Conservation (phyloP, 2,113 vertebrate genomes). For the Speoplatyrhinus poulsoni region DNA sequence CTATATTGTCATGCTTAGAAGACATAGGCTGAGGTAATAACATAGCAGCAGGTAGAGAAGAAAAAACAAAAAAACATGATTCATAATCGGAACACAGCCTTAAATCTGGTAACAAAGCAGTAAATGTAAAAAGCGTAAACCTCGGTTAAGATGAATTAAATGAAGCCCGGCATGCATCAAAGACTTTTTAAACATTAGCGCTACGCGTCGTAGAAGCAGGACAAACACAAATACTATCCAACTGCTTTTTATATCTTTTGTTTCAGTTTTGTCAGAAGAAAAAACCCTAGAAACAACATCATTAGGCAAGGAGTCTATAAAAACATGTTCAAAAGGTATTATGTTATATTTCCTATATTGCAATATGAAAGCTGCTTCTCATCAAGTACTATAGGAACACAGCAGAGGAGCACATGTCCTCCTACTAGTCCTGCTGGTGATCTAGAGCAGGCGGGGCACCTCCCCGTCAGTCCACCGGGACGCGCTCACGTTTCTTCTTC, state of each 20-base stretch:
- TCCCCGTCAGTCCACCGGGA: constrained; percentile 66
- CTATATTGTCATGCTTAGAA: too few relatives aligned
- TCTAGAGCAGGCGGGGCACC: background rate
- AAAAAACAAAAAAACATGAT: too few relatives aligned
- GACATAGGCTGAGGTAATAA: too few relatives aligned
- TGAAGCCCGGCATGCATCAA: constrained; percentile 42
- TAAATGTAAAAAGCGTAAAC: background rate
- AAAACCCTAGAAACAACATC: constrained; percentile 49
- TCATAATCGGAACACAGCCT: too few relatives aligned
- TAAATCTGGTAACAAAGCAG: too few relatives aligned
- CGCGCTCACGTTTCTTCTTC: constrained; percentile 76
- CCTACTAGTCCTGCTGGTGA: constrained; percentile 49
- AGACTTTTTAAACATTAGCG: constrained; percentile 41
- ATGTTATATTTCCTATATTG: constrained; percentile 50
- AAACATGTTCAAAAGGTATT: constrained; percentile 41
- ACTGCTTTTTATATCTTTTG: constrained; percentile 13
- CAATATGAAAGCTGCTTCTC: constrained; percentile 43
- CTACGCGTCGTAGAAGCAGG: constrained; percentile 17
- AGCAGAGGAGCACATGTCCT: constrained; percentile 43
- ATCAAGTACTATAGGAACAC: constrained; percentile 43
- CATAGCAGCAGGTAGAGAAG: too few relatives aligned
- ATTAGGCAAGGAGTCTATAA: constrained; percentile 53
- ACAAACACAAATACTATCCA: constrained; percentile 47
- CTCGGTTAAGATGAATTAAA: constrained; percentile 40
- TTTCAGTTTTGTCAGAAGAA: constrained; percentile 12